Evolutionary conservation across 2,888 invertebrate species (phyloP), one percentile per base, ranked within the genome.

Genomic region (Lordiphosa fenestrarum): DNA sequence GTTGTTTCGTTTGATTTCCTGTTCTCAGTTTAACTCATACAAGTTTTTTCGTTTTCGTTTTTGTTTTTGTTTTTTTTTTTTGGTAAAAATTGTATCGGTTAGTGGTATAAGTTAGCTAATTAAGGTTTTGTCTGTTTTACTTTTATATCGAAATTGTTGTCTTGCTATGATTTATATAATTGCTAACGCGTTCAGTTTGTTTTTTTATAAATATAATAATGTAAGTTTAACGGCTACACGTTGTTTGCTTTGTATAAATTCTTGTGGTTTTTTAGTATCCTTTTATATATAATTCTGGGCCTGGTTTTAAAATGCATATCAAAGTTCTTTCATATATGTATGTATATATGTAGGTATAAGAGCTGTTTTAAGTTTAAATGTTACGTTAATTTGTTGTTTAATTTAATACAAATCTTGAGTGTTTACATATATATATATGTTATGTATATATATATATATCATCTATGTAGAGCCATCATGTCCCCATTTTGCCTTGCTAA

Each of bases 251-350:
- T 81, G 76, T 78, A 76, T 82, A 76, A 76, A 82, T 82, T 76
- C 82, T 71, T 55, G 51, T 40, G 54, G 52, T 71, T 68, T 53
- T 25, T 25, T 25, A 25, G 50, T 53, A 53, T 50, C 9, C 39
- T 42, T 39, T 41, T 53, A 25, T 51, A 49, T 57, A 62, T 54
- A 46, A 64, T 69, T 56, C 58, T 67, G 78, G 78, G 82, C 82
- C 53, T 70, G 55, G 73, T 71, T 82, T 80, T 64, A 83, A 80
- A 77, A 80, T 80, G 76, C 76, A 75, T 78, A 77, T 82, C 80
- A 82, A 82, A 82, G 78, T 75, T 78, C 73, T 82, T 64, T 67
- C 73, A 73, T 53, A 64, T 66, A 69, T 54, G 57, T 53, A 69
- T 30, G 30, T 30, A 30, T 30, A 30, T 30, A 58, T 66, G 59